Evolutionary conservation across 2,797 vertebrate genomes (phyloP).

Genomic region (Knipowitschia caucasica): DNA sequence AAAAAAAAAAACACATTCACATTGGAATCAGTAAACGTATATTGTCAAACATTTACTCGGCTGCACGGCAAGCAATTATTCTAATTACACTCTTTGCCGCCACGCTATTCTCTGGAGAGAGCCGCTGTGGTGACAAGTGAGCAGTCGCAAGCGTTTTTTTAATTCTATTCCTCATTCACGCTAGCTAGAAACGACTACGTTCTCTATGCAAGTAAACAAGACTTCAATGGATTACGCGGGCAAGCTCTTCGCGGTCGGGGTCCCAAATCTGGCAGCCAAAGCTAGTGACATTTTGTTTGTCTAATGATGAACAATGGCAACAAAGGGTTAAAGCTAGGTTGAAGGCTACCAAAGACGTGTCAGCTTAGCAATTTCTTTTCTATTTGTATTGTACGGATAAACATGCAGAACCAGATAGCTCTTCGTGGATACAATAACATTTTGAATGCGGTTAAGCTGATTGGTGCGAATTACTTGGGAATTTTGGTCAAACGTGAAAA

Average conservation of each 20-base stretch:
- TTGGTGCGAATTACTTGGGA: constrained; percentile 9
- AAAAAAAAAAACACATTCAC: constrained; percentile 29
- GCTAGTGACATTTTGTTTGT: constrained; percentile 59
- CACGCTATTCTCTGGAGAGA: constrained; percentile 51
- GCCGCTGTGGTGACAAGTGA: constrained; percentile 47
- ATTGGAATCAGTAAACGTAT: constrained; percentile 18
- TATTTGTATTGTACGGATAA: background rate
- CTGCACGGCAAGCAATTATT: constrained; percentile 45
- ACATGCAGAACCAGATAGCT: constrained; percentile 14
- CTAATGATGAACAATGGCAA: constrained; percentile 48
- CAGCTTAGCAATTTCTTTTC: constrained; percentile 24
- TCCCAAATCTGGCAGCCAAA: constrained; percentile 52
- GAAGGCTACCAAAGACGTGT: constrained; percentile 32
- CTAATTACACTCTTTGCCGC: constrained; percentile 56
- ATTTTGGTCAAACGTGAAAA: constrained; percentile 8
- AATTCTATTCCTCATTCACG: constrained; percentile 40
- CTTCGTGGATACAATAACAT: background rate
- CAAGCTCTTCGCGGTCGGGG: constrained; percentile 56
- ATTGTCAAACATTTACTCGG: constrained; percentile 38
- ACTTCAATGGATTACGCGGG: constrained; percentile 52
- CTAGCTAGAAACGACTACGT: constrained; percentile 34
- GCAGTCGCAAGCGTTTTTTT: constrained; percentile 28
- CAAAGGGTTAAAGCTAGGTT: constrained; percentile 35
- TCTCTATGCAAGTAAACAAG: constrained; percentile 62
- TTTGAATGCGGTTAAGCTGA: background rate